Conservation (phyloP, 2,888 invertebrate species). For the Cordylochernes scorpioides region DNA sequence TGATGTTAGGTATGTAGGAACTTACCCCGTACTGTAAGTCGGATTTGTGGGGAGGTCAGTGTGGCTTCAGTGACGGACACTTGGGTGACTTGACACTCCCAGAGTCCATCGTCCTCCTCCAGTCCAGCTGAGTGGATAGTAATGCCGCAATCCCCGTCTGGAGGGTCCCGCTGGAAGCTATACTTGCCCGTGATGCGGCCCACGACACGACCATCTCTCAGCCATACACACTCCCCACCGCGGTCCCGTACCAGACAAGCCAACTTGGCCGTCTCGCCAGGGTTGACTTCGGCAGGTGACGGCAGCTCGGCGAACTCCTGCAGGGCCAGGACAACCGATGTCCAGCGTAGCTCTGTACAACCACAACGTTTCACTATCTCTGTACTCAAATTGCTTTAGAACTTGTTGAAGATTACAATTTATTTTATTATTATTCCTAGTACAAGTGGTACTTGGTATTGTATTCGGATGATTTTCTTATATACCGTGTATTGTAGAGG, state of each 20-base stretch:
- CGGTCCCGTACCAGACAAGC: slow-evolving; percentile 62
- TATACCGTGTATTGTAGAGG: too few relatives aligned
- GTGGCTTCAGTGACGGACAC: slow-evolving; percentile 8
- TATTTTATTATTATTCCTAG: too few relatives aligned
- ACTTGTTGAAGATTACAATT: too few relatives aligned
- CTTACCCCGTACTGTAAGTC: slow-evolving; percentile 12
- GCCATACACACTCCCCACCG: slow-evolving; percentile 66
- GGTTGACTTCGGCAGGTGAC: slow-evolving; percentile 9
- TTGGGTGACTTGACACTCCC: slow-evolving; percentile 65
- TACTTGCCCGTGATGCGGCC: slow-evolving; percentile 12
- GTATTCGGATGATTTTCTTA: too few relatives aligned
- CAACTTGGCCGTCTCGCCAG: slow-evolving; percentile 20
- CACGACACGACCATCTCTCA: slow-evolving; percentile 62
- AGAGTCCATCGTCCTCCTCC: slow-evolving; percentile 62
- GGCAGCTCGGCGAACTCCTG: slow-evolving; percentile 11
- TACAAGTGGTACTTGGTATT: too few relatives aligned
- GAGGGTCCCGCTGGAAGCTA: slow-evolving; percentile 12
- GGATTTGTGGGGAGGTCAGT: slow-evolving; percentile 11
- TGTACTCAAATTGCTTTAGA: too few relatives aligned
- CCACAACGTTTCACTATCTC: too few relatives aligned
- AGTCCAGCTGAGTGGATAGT: slow-evolving; percentile 54
- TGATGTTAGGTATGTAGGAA: too few relatives aligned
- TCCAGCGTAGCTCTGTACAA: too few relatives aligned
- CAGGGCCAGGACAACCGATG: too few relatives aligned
- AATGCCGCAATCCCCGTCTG: slow-evolving; percentile 41